Evolutionary conservation across 2,113 vertebrate genomes (phyloP).

Genomic region (Coracopsis vasa): DNA sequence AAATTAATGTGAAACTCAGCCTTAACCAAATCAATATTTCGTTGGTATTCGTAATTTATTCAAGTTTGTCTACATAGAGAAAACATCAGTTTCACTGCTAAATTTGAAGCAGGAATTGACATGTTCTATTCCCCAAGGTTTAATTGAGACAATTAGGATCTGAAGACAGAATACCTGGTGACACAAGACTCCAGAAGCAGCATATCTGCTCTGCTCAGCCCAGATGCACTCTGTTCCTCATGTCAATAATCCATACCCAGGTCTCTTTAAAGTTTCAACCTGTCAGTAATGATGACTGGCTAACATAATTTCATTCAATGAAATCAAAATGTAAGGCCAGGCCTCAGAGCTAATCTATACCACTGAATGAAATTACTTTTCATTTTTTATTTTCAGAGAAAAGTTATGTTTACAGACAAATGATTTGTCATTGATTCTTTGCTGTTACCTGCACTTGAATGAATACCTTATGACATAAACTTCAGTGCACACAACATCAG

Average conservation of each 20-base stretch:
- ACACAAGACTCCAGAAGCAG: not conserved
- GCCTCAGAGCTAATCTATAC: not conserved
- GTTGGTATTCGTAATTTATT: not conserved
- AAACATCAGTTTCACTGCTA: not conserved
- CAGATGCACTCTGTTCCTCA: not conserved
- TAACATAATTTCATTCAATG: not conserved
- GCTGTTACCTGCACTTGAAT: not conserved
- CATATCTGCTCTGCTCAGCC: not conserved
- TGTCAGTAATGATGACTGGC: not conserved
- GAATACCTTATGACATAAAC: not conserved
- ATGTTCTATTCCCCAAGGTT: not conserved
- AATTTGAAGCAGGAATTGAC: not conserved
- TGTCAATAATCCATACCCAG: not conserved
- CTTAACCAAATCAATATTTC: conserved; percentile 34
- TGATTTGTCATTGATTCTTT: not conserved
- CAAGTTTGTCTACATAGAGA: not conserved
- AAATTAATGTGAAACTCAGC: not conserved
- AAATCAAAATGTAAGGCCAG: not conserved
- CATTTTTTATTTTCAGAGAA: not conserved
- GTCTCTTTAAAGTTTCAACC: not conserved
- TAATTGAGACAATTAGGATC: not conserved
- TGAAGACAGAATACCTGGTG: not conserved
- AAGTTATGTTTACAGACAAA: not conserved
- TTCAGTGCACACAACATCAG: not conserved
- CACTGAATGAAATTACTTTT: not conserved